Conservation (phyloP, 2,888 invertebrate genomes). For the Drosophila cyrtoloma region DNA sequence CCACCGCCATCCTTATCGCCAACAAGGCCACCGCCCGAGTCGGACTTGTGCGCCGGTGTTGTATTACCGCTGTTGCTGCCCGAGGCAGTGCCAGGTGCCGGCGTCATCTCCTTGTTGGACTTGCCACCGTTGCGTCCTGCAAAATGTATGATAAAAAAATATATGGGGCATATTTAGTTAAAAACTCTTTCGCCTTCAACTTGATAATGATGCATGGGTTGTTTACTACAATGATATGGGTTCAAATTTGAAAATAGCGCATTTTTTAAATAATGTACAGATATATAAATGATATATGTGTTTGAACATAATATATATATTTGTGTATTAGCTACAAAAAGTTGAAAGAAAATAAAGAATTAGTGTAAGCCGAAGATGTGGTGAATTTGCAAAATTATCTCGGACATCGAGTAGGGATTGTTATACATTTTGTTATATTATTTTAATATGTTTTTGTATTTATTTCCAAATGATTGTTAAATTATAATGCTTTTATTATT, state of each 20-base stretch:
- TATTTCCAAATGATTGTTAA: neutral
- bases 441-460: neutral
- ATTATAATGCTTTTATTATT: neutral
- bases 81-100: constrained; percentile 65
- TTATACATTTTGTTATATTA: neutral
- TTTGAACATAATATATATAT: neutral
- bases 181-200: neutral
- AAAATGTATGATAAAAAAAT: constrained; percentile 33
- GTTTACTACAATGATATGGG: constrained; percentile 7
- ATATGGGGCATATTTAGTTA: constrained; percentile 4
- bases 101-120: constrained; percentile 86
- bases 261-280: constrained; percentile 19
- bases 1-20: constrained; percentile 49
- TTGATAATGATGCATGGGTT: constrained; percentile 34
- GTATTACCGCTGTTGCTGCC: constrained; percentile 66
- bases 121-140: constrained; percentile 87
- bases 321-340: constrained; percentile 12
- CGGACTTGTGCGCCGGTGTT: constrained; percentile 69
- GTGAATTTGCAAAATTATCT: constrained; percentile 2
- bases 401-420: neutral
- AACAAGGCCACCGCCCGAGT: constrained; percentile 33
- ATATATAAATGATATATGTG: neutral
- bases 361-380: neutral
- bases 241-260: neutral
- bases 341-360: neutral